These are phyloP conservation scores for Oreochromis grahami DNA, from an alignment of 2,797 vertebrate genomes.

Conservation along the genomic window DNA sequence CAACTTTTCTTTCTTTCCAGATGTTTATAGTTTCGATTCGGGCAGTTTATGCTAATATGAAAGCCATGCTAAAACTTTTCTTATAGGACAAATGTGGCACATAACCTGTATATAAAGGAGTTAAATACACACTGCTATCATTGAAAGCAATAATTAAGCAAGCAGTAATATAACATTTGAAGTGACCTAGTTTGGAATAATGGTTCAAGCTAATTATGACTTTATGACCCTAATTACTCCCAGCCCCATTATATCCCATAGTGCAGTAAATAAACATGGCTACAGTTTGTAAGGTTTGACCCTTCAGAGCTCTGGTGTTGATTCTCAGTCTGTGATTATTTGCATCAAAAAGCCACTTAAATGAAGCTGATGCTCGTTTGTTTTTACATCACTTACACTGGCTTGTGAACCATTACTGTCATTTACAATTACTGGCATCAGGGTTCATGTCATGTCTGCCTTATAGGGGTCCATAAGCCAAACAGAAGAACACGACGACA, in stretches of 20 bases:
- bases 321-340: not conserved
- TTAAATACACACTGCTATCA: not conserved
- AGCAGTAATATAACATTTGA: not conserved
- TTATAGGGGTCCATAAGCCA: not conserved
- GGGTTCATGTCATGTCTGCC: slow-evolving; percentile 8
- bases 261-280: not conserved
- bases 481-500: slow-evolving; percentile 1
- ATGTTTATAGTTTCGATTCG: not conserved
- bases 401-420: not conserved
- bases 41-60: not conserved
- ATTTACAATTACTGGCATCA: not conserved
- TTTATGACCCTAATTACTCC: not conserved
- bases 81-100: not conserved
- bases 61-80: not conserved
- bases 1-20: not conserved
- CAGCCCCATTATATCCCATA: not conserved
- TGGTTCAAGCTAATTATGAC: not conserved
- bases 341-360: not conserved
- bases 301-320: not conserved
- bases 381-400: not conserved
- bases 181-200: not conserved
- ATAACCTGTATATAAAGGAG: not conserved
- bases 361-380: not conserved
- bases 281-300: not conserved
- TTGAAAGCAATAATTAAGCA: not conserved